These are phyloP conservation scores for Liolophura sinensis DNA, from an alignment of 1,140 invertebrate species.

Conservation along the genomic window DNA sequence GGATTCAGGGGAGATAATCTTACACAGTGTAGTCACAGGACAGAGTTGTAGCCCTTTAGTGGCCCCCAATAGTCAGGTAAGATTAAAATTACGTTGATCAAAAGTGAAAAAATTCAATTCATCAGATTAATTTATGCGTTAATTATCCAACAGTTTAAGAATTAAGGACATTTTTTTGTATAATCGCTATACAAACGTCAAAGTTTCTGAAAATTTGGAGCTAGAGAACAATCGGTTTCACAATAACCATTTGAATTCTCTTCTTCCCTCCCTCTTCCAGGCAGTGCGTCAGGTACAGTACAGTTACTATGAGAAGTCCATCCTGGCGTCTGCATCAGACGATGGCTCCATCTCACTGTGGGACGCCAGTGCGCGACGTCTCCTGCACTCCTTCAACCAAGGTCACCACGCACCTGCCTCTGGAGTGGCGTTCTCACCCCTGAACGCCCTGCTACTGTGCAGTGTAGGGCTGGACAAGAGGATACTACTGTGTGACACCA, in stretches of 20 bases:
- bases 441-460: constrained; percentile 57
- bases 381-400: constrained; percentile 44
- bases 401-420: constrained; percentile 53
- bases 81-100: neutral
- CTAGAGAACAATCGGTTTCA: neutral
- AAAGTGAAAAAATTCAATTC: too few species aligned
- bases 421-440: constrained; percentile 56
- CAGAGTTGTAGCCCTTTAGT: constrained; percentile 44
- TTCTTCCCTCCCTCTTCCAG: constrained; percentile 22
- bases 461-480: constrained; percentile 59
- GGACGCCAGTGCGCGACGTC: constrained; percentile 50
- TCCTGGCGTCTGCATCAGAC: constrained; percentile 55
- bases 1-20: constrained; percentile 51
- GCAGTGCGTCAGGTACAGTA: constrained; percentile 53
- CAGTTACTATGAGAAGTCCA: constrained; percentile 45
- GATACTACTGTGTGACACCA: constrained; percentile 54
- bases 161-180: too few species aligned
- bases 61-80: constrained; percentile 47
- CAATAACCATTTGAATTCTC: too few species aligned
- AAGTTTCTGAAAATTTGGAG: neutral
- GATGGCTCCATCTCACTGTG: constrained; percentile 55
- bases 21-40: constrained; percentile 52
- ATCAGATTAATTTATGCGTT: too few species aligned
- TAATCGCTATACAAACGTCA: neutral
- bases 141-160: too few species aligned